These are phyloP conservation scores for Protobothrops flavoviridis DNA, from an alignment of 2,113 vertebrate species.

Conservation along the genomic window DNA sequence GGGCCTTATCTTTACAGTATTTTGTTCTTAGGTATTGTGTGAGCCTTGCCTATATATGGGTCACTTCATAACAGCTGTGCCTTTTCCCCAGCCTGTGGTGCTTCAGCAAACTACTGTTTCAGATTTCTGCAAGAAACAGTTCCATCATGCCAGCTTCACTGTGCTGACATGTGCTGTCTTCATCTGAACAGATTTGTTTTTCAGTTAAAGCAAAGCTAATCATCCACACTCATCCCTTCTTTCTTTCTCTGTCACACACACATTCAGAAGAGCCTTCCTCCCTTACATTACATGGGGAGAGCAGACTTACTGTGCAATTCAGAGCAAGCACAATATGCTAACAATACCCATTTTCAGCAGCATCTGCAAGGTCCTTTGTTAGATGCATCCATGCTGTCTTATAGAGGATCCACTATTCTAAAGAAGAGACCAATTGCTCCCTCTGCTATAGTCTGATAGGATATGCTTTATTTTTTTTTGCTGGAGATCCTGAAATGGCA, in stretches of 20 bases:
- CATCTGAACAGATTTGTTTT: neutral
- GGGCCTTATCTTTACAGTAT: neutral
- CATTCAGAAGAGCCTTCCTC: neutral
- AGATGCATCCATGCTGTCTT: slow-evolving; percentile 46
- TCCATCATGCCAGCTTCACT: neutral
- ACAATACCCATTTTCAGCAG: neutral
- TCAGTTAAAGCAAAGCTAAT: neutral
- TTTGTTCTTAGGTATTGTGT: neutral
- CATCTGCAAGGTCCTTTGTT: slow-evolving; percentile 7
- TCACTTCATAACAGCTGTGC: neutral
- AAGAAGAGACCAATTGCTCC: slow-evolving; percentile 32
- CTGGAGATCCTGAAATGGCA: slow-evolving; percentile 41
- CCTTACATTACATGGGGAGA: neutral
- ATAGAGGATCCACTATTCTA: slow-evolving; percentile 34
- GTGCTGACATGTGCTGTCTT: neutral
- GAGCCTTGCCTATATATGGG: neutral
- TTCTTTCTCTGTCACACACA: neutral
- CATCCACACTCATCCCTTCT: neutral
- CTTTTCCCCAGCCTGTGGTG: neutral
- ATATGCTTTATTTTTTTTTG: neutral
- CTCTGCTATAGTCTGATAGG: slow-evolving; percentile 37
- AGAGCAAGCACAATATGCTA: neutral
- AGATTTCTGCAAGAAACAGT: neutral
- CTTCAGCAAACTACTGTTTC: neutral
- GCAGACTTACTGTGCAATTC: neutral